Percentiles rank a stretch among this genome's conserved stretches.
These are phyloP conservation scores for Chrosomus eos DNA, from an alignment of 2,797 vertebrate genomes.

Conservation along the genomic window DNA sequence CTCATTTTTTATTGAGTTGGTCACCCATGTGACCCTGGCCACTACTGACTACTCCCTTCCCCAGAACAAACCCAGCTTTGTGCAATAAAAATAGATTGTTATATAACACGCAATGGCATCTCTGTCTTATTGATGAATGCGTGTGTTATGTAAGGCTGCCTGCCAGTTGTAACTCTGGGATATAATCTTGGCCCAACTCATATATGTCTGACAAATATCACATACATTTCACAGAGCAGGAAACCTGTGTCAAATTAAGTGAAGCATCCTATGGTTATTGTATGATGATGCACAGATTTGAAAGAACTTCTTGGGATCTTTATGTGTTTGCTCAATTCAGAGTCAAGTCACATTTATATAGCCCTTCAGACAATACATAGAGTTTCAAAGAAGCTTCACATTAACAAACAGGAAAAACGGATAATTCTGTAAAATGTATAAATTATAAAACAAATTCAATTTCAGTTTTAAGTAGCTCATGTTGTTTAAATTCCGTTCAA, in stretches of 20 bases:
- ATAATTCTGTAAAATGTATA: not conserved
- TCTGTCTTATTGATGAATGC: constrained; percentile 54
- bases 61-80: constrained; percentile 49
- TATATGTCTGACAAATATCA: constrained; percentile 21
- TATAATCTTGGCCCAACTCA: constrained; percentile 5
- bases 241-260: constrained; percentile 16
- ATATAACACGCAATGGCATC: constrained; percentile 48
- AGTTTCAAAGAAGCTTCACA: not conserved
- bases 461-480: not conserved
- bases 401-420: not conserved
- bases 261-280: not conserved
- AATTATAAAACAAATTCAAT: not conserved
- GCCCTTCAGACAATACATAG: not conserved
- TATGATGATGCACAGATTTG: constrained; percentile 6
- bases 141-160: constrained; percentile 41
- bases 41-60: constrained; percentile 26
- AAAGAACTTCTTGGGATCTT: not conserved
- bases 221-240: constrained; percentile 2
- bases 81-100: constrained; percentile 57
- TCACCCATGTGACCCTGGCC: constrained; percentile 28
- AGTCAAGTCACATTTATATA: not conserved
- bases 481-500: not conserved
- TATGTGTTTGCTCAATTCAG: not conserved
- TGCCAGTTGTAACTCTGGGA: constrained; percentile 35
- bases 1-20: constrained; percentile 21